These are phyloP conservation scores for Tillus elongatus DNA, from an alignment of 2,888 invertebrate genomes.

Conservation along the genomic window DNA sequence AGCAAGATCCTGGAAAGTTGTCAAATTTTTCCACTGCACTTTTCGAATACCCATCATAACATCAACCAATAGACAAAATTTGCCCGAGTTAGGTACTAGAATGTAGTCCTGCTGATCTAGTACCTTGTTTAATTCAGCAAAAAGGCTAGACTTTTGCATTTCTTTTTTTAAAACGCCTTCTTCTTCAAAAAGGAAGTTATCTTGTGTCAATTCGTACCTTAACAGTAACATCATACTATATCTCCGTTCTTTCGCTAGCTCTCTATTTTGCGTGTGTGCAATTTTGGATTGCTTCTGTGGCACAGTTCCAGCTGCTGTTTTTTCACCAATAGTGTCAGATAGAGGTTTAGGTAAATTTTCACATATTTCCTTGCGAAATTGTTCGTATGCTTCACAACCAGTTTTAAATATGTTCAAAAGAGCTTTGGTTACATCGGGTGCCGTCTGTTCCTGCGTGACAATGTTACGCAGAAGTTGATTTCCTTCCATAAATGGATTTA, in stretches of 20 bases:
- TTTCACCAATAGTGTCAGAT: neutral
- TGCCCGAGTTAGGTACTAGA: no score
- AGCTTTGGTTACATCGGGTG: neutral
- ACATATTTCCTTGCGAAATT: neutral
- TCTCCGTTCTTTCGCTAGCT: no score
- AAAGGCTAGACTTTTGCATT: no score
- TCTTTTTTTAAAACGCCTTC: no score
- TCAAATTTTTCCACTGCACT: neutral
- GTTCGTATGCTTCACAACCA: neutral
- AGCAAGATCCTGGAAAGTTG: neutral
- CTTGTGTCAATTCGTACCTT: no score
- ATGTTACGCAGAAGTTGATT: neutral
- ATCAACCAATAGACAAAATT: no score
- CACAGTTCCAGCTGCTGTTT: neutral
- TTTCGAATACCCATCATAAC: neutral
- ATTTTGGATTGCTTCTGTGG: no score
- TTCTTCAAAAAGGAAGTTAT: no score
- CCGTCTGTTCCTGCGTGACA: neutral
- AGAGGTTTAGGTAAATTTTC: neutral
- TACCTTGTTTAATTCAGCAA: no score
- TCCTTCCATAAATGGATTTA: neutral
- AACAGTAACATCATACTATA: no score
- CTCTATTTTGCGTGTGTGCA: no score
- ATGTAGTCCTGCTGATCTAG: no score
- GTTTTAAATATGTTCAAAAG: neutral